Conservation (phyloP, 1,140 invertebrate species). For the Popillia japonica region DNA sequence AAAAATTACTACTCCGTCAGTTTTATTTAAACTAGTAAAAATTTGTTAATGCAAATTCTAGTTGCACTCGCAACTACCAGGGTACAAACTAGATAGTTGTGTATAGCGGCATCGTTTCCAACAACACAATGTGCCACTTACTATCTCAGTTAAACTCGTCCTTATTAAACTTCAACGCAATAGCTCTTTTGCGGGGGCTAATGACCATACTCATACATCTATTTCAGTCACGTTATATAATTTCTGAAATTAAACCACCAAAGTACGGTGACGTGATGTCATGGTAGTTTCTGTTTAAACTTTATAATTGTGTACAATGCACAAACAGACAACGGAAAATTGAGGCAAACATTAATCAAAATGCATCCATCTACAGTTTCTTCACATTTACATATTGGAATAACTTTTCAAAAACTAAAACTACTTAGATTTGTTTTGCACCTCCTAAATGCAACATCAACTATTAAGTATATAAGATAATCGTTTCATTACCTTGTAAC, state of each 20-base stretch:
- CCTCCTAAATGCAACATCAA: too few species aligned
- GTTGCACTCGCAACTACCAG: neutral
- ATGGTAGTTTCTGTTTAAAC: neutral
- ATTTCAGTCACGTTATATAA: neutral
- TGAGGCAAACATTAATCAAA: too few species aligned
- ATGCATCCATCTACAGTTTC: too few species aligned
- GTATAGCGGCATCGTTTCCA: too few species aligned
- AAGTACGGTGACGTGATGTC: neutral
- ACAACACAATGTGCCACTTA: neutral
- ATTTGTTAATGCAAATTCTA: neutral
- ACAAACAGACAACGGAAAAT: too few species aligned
- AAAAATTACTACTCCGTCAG: too few species aligned
- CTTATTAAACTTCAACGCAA: neutral
- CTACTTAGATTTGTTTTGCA: too few species aligned
- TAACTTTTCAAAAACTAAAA: too few species aligned
- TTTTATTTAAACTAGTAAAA: neutral
- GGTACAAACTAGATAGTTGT: neutral
- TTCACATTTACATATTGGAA: too few species aligned
- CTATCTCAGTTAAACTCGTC: neutral
- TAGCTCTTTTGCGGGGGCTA: neutral
- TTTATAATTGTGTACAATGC: too few species aligned
- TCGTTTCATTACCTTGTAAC: too few species aligned
- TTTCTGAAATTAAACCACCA: neutral
- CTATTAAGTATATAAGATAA: too few species aligned
- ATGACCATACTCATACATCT: slow-evolving; percentile 10